Evolutionary conservation across 2,113 vertebrate species (phyloP), one percentile per base, ranked within the genome.

Genomic region (Ailuropoda melanoleuca): DNA sequence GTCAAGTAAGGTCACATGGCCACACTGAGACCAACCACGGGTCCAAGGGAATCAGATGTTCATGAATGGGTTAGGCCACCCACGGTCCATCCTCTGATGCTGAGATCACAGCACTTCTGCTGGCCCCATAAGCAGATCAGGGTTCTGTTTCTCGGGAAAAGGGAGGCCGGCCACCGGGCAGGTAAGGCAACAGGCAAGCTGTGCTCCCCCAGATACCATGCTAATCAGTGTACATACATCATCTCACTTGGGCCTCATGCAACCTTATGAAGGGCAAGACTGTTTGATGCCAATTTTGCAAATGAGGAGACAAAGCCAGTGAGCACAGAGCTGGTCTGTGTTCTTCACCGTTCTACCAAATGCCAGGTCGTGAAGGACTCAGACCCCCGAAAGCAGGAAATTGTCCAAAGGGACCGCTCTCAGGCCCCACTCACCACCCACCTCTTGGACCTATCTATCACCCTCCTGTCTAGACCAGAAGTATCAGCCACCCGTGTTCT

Each of bases 361-460:
- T 34, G n/a, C 48, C 24, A 62, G 48, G 46, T 43, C 48, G 17
- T 23, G 2, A 48, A 64, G 12, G 12, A 13, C 18, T 80, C 31
- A 2, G 5, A 66, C 1, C 6, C 48, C 34, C 9, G 39, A 75
- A 9, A 24, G 66, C 29, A 31, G 48, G 74, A 31, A 1, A 12
- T n/a, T 6, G 8, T 8, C 15, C 55, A 0, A 1, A 0, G 29
- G 1, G 39, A 29, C 55, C 24, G 2, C 19, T 0, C 8, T 11
- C 34, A 19, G 82, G 18, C 37, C n/a, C 29, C 3, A 1, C 50
- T 18, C 4, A 7, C 53, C n/a, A 4, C 23, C 11, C 5, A 12
- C 74, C 74, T 43, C 50, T 23, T 12, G 46, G 48, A 39, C 29
- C 50, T 37, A 50, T 1, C 4, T 37, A 50, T 64, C 24, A 29